These are phyloP conservation scores for Vireo griseus DNA, from an alignment of 2,797 vertebrate species.

Conservation along the genomic window DNA sequence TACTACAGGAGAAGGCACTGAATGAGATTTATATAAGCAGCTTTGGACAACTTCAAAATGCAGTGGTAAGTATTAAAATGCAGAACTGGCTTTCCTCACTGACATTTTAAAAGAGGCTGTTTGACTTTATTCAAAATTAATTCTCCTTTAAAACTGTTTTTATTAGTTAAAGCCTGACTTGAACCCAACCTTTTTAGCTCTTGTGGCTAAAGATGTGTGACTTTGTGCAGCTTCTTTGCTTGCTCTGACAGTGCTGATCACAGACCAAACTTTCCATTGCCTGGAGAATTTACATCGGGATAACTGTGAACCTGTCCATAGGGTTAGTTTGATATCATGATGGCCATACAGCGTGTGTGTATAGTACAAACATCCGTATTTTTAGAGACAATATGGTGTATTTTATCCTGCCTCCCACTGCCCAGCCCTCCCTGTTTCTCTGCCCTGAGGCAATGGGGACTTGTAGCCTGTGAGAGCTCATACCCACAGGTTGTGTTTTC, in stretches of 20 bases:
- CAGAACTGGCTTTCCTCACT: background rate
- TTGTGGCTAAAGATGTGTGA: too few relatives aligned
- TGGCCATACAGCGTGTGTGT: rapidly evolving
- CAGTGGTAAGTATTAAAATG: background rate
- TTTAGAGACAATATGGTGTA: background rate
- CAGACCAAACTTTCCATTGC: background rate
- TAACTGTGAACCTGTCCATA: background rate
- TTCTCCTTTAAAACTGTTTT: background rate
- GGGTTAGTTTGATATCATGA: background rate
- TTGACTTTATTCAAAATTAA: background rate
- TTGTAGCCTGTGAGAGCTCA: background rate
- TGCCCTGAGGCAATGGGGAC: background rate
- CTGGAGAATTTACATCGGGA: background rate
- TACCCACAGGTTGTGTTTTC: background rate
- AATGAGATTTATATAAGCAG: background rate
- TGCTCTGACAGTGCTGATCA: background rate
- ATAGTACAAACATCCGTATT: rapidly evolving
- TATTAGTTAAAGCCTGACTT: background rate
- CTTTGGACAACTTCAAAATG: background rate
- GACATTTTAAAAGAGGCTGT: background rate
- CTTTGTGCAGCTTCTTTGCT: background rate
- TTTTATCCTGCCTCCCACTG: background rate
- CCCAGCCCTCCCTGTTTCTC: background rate
- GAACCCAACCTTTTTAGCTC: background rate
- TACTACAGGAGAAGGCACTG: background rate